These are phyloP conservation scores for Chunga burmeisteri DNA, from an alignment of 2,113 vertebrate genomes.

Conservation along the genomic window DNA sequence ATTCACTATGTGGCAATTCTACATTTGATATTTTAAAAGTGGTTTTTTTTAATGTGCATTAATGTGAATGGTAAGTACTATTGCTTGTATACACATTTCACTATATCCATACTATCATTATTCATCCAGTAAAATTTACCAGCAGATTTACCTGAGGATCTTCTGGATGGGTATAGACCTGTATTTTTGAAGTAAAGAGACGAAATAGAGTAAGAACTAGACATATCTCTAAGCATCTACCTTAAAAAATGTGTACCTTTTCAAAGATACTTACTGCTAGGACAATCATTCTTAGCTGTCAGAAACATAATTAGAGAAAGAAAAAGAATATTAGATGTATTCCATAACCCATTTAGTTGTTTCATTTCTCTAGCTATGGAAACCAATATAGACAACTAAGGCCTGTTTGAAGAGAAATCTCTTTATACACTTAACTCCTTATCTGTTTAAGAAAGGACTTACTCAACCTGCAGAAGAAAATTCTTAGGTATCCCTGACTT, in stretches of 20 bases:
- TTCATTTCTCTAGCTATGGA: not conserved
- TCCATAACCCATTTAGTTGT: not conserved
- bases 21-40: not conserved
- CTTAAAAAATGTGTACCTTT: not conserved
- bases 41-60: not conserved
- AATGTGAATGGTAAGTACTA: not conserved
- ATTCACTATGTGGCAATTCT: not conserved
- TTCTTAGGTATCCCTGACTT: not conserved
- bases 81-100: not conserved
- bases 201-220: not conserved
- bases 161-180: slow-evolving; percentile 88
- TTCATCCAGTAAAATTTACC: not conserved
- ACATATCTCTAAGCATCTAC: not conserved
- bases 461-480: not conserved
- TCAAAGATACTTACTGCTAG: slow-evolving; percentile 88
- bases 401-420: not conserved
- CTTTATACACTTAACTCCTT: not conserved
- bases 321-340: slow-evolving; percentile 9
- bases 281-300: slow-evolving; percentile 86
- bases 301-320: slow-evolving; percentile 41
- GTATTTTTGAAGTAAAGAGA: slow-evolving; percentile 30
- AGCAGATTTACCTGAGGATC: slow-evolving; percentile 82
- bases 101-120: not conserved
- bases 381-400: not conserved
- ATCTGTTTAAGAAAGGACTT: not conserved